These are phyloP conservation scores for Cremastinae sp. DNA, from an alignment of 2,888 invertebrate genomes.

Conservation along the genomic window DNA sequence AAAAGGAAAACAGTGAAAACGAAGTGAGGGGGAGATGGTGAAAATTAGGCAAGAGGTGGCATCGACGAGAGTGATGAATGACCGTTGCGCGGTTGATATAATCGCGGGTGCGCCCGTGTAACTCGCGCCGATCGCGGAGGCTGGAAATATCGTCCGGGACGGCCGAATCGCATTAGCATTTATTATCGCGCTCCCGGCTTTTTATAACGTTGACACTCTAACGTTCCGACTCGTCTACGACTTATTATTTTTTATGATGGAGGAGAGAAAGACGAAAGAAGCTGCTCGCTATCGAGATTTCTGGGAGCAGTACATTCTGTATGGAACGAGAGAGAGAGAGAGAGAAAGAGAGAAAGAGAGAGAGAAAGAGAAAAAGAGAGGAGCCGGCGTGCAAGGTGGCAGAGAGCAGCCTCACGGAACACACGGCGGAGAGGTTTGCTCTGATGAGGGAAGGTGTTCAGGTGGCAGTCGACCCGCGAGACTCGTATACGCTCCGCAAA, in stretches of 20 bases:
- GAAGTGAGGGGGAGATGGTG: too few relatives aligned
- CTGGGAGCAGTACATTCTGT: conserved; percentile 14
- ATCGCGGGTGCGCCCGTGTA: too few relatives aligned
- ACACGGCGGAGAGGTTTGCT: conserved; percentile 67
- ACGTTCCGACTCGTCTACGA: not conserved
- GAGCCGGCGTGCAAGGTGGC: conserved; percentile 67
- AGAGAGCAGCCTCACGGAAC: conserved; percentile 47
- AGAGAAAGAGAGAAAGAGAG: conserved; percentile 34
- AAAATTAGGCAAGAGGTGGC: too few relatives aligned
- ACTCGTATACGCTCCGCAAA: conserved; percentile 70
- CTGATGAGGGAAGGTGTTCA: conserved; percentile 72
- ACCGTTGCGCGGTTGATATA: too few relatives aligned
- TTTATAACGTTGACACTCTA: too few relatives aligned
- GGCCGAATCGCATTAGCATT: conserved; percentile 42
- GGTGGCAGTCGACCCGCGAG: conserved; percentile 75
- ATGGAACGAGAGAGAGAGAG: conserved; percentile 13
- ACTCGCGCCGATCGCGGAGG: too few relatives aligned
- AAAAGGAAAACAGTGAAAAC: too few relatives aligned
- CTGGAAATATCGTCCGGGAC: conserved; percentile 13
- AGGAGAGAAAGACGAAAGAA: conserved; percentile 20
- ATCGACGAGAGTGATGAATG: too few relatives aligned
- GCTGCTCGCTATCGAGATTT: conserved; percentile 21
- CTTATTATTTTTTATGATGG: not conserved
- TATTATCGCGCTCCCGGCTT: conserved; percentile 1
- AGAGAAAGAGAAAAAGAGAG: conserved; percentile 64